Evolutionary conservation across 2,888 invertebrate species (phyloP), one percentile per base, ranked within the genome.

Genomic region (Cheilosia urbana): DNA sequence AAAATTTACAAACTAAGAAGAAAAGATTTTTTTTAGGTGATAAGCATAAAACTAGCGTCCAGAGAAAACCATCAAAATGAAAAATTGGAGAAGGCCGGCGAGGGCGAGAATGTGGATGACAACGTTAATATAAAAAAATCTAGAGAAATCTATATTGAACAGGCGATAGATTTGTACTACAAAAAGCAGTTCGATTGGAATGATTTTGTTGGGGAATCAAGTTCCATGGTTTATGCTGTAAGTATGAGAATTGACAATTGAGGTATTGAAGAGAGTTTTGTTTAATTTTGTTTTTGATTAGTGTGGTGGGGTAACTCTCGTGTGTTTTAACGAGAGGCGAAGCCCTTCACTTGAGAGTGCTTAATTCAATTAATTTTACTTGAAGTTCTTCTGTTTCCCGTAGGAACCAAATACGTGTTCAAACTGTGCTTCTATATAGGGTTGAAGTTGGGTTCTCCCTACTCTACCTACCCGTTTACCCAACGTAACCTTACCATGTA

Each of bases 61-160:
- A 55, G 34, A 21, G 17, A 53, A 66, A 47, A 19, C 2, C 30
- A 66, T 6, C 40, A 80, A 34, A 21, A n/a, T 6, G 40, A n/a
- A 40, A 63, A 47, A 17, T 1, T 13, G 5, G 40, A 62, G 1
- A 42, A 37, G 19, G 21, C n/a, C 17, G 4, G 6, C 21, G 45
- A 47, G 4, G 62, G n/a, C 2, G 58, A 45, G 3, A 45, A 42
- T 9, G 13, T n/a, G 7, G 45, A 45, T 9, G 60, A 72, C 21
- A 62, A 57, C 4, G 37, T 60, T 7, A 58, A 71, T n/a, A 68
- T 88, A 1, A 87, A 87, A 30, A 88, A 88, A 45, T 47, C 71
- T 0, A 84, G 81, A n/a, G 87, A 88, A 0, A 89, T 88, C 17
- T 89, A 88, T 37, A 87, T 89, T 37, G 88, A 89, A n/a, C 88